Evolutionary conservation across 2,113 vertebrate genomes (phyloP), one percentile per base, ranked within the genome.

Genomic region (Apistogramma diplotaenia): DNA sequence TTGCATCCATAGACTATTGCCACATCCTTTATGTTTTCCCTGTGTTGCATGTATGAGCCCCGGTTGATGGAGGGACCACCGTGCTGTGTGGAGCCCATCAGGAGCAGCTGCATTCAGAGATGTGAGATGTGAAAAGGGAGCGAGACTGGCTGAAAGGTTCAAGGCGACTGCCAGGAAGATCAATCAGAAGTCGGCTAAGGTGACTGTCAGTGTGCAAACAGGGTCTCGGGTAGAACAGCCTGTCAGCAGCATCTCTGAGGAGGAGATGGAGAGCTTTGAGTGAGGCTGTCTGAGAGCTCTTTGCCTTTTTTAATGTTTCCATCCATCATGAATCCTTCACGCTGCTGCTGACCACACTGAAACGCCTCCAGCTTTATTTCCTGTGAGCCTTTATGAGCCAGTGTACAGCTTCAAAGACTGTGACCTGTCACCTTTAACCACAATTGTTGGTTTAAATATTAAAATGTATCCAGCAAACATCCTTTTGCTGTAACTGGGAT

Each of bases 101-200:
- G 80, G 37, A 56, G 82, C 70, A 53, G 84, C 78, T 43, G 81
- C 54, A 27, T 83, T 81, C 56, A 21, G 56, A 90, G 84, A 90
- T 82, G 87, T 87, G 77, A 72, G 74, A 76, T 82, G 89, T 81
- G 87, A 27, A 80, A 89, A 82, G 81, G 76, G 78, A 79, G 51
- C 23, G 57, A 84, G 76, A 86, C 74, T 84, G 80, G 82, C 54
- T 86, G 84, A 85, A 92, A 91, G 89, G 92, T 91, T 93, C 93
- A 93, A 92, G 93, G 91, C 86, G 76, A 91, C 90, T 78, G 78
- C 67, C 87, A 85, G 82, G 91, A 55, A 78, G 84, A 93, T 91
- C 89, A 91, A 90, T 93, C 88, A 90, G 70, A 87, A 81, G 84
- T 70, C 46, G 60, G 80, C 71, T 79, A 85, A 82, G 74, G 84